phyloP scores from a whole-genome alignment of 2,797 vertebrate genomes.

The Crax fasciolata region DNA sequence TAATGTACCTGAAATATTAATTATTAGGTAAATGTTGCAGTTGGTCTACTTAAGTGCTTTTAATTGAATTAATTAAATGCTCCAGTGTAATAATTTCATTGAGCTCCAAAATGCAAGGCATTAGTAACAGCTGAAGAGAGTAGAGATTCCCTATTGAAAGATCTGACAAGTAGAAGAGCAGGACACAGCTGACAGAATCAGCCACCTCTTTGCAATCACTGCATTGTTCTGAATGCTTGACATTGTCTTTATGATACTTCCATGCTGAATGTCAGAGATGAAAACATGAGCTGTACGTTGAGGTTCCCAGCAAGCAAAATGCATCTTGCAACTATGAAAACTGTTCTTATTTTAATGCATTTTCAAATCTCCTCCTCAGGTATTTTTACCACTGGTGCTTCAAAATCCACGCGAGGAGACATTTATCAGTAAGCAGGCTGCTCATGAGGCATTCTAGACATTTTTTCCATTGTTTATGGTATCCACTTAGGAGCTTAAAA shows the following conservation, averaged over 20 bases:
- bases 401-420: not conserved
- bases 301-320: not conserved
- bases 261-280: not conserved
- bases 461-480: slow-evolving; percentile 38
- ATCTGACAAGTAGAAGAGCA: not conserved
- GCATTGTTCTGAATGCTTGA: not conserved
- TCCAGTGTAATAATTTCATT: not conserved
- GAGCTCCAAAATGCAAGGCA: not conserved
- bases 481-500: slow-evolving; percentile 53
- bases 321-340: not conserved
- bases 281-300: not conserved
- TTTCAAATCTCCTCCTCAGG: not conserved
- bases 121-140: not conserved
- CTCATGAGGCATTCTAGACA: slow-evolving; percentile 39
- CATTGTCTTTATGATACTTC: not conserved
- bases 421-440: slow-evolving; percentile 23
- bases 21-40: not conserved
- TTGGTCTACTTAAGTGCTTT: slow-evolving; percentile 22
- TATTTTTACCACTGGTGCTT: not conserved
- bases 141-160: not conserved
- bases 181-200: not conserved
- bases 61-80: slow-evolving; percentile 21
- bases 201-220: not conserved
- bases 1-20: not conserved
- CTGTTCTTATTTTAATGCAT: not conserved